Evolutionary conservation across 2,797 vertebrate species (phyloP).

Genomic region (Acanthornis magna): DNA sequence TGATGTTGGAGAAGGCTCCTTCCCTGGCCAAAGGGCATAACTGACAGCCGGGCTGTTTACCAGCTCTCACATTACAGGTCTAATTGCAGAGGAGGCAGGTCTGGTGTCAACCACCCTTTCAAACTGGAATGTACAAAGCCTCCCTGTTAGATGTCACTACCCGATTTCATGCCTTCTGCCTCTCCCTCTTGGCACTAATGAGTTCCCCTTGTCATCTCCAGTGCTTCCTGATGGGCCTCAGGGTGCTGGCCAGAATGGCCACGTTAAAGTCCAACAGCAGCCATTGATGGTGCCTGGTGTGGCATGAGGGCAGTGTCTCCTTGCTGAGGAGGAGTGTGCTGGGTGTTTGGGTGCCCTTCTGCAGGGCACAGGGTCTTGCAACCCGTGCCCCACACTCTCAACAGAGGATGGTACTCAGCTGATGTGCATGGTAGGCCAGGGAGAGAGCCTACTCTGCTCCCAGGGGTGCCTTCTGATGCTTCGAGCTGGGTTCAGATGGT

Average conservation of each 20-base stretch:
- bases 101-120: slow-evolving; percentile 16
- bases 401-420: not conserved
- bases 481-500: not conserved
- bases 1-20: slow-evolving; percentile 24
- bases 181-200: not conserved
- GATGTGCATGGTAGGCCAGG: fast-evolving
- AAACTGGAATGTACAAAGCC: not conserved
- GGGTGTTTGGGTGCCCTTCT: not conserved
- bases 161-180: slow-evolving; percentile 6
- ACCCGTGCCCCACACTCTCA: not conserved
- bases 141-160: not conserved
- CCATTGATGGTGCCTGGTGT: not conserved
- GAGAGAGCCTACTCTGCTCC: not conserved
- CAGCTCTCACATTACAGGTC: slow-evolving; percentile 55
- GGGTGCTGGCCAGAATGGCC: not conserved
- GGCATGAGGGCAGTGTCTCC: not conserved
- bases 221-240: not conserved
- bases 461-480: not conserved
- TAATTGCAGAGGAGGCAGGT: slow-evolving; percentile 40
- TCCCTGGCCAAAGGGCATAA: slow-evolving; percentile 11
- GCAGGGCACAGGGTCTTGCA: not conserved
- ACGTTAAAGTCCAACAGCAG: not conserved
- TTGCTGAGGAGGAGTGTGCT: not conserved
- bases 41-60: slow-evolving; percentile 40
- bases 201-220: not conserved